Percentiles rank a stretch among this genome's conserved stretches.
Conservation (phyloP, 92 coral and sea anemone genomes). For the Pocillopora meandrina region DNA sequence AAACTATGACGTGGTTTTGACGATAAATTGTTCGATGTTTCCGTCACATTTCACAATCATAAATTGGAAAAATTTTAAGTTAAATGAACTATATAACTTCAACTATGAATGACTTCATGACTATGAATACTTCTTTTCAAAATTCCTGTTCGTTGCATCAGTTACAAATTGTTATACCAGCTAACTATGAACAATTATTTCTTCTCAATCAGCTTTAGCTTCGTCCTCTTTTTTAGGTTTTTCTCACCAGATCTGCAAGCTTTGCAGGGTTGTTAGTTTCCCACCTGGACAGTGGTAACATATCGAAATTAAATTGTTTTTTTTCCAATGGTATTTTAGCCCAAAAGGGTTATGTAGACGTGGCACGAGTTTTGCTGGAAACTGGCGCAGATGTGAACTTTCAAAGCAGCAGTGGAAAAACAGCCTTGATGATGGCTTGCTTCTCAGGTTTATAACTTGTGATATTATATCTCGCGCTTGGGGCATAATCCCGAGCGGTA, state of each 20-base stretch:
- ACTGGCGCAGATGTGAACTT: constrained; percentile 85
- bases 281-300: neutral
- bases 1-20: neutral
- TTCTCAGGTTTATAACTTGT: constrained; percentile 71
- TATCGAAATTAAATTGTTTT: neutral
- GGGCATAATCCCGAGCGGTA: too few species aligned
- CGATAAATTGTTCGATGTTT: too few species aligned
- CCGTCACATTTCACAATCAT: too few species aligned
- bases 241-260: neutral
- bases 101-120: too few species aligned
- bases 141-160: too few species aligned
- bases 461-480: neutral
- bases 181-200: too few species aligned
- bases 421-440: constrained; percentile 95
- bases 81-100: too few species aligned
- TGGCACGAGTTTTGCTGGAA: constrained; percentile 71
- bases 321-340: constrained; percentile 55
- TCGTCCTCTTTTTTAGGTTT: too few species aligned
- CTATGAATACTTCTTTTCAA: too few species aligned
- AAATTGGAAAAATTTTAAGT: too few species aligned
- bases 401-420: constrained; percentile 95
- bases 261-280: neutral
- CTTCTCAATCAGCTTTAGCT: too few species aligned
- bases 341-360: constrained; percentile 83
- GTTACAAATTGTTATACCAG: too few species aligned